phyloP scores from a whole-genome alignment of 1,140 invertebrate genomes.

The Drosophila baimaii region DNA sequence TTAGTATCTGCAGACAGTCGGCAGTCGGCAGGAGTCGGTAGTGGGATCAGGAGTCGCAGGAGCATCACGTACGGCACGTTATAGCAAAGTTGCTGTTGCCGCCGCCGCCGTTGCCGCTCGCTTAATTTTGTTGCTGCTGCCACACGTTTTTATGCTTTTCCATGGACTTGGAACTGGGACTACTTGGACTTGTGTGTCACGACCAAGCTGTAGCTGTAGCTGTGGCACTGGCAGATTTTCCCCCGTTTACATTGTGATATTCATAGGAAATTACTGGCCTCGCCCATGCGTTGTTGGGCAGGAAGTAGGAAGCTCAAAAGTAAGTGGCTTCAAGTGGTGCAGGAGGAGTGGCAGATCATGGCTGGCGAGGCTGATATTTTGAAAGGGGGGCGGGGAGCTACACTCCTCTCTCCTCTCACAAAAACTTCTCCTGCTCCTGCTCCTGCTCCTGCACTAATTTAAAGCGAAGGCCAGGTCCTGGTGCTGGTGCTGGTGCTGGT shows the following conservation, averaged over 20 bases:
- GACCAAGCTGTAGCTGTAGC: too few species aligned
- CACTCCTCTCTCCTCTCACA: too few species aligned
- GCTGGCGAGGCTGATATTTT: neutral
- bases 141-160: constrained; percentile 60
- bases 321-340: constrained; percentile 7
- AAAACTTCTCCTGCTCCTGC: too few species aligned
- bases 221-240: too few species aligned
- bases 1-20: constrained; percentile 80
- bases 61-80: constrained; percentile 71
- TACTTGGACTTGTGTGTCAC: constrained; percentile 47
- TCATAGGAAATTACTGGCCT: constrained; percentile 33
- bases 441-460: constrained; percentile 52
- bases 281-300: constrained; percentile 9
- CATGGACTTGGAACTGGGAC: too few species aligned
- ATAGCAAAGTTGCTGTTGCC: constrained; percentile 69
- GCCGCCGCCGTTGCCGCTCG: constrained; percentile 51
- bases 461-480: constrained; percentile 24
- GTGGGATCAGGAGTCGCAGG: constrained; percentile 1
- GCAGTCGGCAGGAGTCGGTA: constrained; percentile 41
- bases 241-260: constrained; percentile 40
- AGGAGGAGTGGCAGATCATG: neutral
- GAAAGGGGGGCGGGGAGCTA: too few species aligned
- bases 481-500: neutral
- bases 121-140: constrained; percentile 63
- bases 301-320: constrained; percentile 20